Evolutionary conservation across 2,113 vertebrate species (phyloP).

Genomic region (Ctenodactylus gundi): DNA sequence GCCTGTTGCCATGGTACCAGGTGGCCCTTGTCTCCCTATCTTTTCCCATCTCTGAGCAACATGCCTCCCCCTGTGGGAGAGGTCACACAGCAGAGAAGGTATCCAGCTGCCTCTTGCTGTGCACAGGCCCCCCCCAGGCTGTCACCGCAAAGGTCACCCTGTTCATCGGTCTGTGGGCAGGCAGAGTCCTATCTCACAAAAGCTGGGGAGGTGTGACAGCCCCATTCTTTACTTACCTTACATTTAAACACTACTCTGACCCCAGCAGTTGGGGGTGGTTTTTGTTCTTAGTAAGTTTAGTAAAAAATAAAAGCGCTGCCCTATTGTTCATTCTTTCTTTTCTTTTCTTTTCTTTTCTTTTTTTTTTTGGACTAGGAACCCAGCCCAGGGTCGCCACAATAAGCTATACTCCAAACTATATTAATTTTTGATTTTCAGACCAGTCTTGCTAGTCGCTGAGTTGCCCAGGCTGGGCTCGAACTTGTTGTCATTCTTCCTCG

Average conservation of each 20-base stretch:
- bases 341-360: background rate
- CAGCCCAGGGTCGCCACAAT: too few species aligned
- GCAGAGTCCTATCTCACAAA: background rate
- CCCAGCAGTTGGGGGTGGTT: background rate
- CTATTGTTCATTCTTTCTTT: background rate
- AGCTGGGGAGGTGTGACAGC: background rate
- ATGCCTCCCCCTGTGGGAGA: background rate
- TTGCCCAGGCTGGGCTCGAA: background rate
- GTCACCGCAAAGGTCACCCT: background rate
- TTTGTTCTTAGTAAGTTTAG: conserved; percentile 29
- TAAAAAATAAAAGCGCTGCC: background rate
- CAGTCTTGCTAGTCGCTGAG: background rate
- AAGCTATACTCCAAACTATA: too few species aligned
- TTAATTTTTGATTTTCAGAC: too few species aligned
- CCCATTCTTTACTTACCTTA: background rate
- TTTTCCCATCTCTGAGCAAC: conserved; percentile 40
- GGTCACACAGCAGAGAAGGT: background rate
- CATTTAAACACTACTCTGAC: background rate
- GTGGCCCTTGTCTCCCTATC: conserved; percentile 1
- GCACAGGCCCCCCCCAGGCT: background rate
- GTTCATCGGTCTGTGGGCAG: background rate
- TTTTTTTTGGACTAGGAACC: background rate
- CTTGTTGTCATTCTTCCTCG: background rate
- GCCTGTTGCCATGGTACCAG: conserved; percentile 56
- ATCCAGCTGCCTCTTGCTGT: background rate